Conservation (phyloP, 2,797 vertebrate species). For the Leptodactylus fallax region DNA sequence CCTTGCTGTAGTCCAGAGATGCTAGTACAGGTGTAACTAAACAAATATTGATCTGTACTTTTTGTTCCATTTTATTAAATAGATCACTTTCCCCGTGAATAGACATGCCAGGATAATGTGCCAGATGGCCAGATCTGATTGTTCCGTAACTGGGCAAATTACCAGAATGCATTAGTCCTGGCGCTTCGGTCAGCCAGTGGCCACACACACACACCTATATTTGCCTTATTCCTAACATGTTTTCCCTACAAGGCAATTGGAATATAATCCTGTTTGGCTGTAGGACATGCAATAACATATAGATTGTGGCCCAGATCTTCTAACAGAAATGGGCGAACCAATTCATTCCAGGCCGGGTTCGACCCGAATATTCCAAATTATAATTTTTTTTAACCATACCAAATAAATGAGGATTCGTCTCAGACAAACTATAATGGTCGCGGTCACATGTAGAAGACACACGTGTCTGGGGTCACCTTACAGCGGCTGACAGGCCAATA, state of each 20-base stretch:
- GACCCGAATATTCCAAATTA: too few relatives aligned
- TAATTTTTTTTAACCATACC: too few relatives aligned
- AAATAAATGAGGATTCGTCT: too few relatives aligned
- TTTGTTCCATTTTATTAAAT: conserved; percentile 3
- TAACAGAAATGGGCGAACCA: too few relatives aligned
- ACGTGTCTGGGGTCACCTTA: too few relatives aligned
- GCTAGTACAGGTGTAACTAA: background rate
- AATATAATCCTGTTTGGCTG: too few relatives aligned
- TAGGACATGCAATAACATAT: too few relatives aligned
- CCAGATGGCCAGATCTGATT: background rate
- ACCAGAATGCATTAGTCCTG: background rate
- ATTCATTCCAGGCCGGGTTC: too few relatives aligned
- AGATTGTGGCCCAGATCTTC: too few relatives aligned
- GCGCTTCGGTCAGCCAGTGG: background rate
- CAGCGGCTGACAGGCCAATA: too few relatives aligned
- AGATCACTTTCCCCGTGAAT: background rate
- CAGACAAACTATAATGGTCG: too few relatives aligned
- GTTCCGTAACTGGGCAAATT: background rate
- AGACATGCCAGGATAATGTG: background rate
- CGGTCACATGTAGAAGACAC: too few relatives aligned
- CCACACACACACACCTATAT: background rate
- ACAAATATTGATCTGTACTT: conserved; percentile 17
- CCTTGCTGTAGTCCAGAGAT: background rate
- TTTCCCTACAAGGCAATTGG: background rate
- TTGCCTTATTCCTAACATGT: background rate